phyloP scores from a whole-genome alignment of 2,113 vertebrate species.

The Pyrgilauda ruficollis region DNA sequence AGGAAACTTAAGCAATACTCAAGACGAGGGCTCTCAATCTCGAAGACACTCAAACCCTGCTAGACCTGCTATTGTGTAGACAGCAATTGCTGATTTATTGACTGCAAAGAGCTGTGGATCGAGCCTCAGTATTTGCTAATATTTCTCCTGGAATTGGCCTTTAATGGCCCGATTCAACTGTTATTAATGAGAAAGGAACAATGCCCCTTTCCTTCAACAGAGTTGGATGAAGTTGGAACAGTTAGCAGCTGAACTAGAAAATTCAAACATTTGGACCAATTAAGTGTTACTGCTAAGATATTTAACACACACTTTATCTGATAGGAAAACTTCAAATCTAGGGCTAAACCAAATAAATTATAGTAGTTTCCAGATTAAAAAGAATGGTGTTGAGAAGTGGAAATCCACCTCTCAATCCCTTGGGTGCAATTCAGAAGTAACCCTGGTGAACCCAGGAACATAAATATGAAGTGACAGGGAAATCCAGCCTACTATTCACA shows the following conservation, averaged over 20 bases:
- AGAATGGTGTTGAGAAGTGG: background rate
- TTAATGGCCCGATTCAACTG: background rate
- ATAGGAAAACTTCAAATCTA: background rate
- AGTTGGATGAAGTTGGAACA: background rate
- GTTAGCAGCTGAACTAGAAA: background rate
- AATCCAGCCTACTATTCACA: conserved; percentile 10
- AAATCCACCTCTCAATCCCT: background rate
- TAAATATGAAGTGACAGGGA: background rate
- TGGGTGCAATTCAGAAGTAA: background rate
- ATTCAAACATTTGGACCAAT: background rate
- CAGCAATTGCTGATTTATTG: background rate
- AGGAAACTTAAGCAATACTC: background rate
- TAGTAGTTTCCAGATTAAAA: background rate
- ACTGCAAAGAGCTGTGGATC: background rate
- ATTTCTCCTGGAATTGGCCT: background rate
- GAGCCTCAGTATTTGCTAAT: background rate
- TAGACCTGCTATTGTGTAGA: background rate
- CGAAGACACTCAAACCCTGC: background rate
- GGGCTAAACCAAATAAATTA: background rate
- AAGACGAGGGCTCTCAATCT: background rate
- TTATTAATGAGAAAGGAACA: background rate
- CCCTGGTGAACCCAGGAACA: background rate
- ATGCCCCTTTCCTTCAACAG: background rate
- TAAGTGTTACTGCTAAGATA: background rate
- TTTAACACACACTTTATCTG: background rate